Conservation (phyloP, 23 tunicate genomes). For the Corella eumyota region DNA sequence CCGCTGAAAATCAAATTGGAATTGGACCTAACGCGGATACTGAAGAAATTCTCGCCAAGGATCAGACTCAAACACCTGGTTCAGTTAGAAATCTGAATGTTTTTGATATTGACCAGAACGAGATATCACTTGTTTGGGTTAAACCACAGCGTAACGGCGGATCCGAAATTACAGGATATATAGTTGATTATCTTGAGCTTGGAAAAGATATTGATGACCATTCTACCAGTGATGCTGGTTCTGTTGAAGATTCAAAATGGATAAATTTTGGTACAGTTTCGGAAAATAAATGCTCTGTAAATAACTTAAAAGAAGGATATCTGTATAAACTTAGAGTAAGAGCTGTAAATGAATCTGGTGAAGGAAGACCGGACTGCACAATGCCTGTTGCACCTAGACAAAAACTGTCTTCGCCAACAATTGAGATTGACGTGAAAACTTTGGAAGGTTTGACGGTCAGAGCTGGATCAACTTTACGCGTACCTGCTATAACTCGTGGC, state of each 20-base stretch:
- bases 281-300: conserved; percentile 42
- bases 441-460: conserved; percentile 85
- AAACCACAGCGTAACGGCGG: conserved; percentile 91
- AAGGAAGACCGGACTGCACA: conserved; percentile 89
- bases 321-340: conserved; percentile 74
- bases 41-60: conserved; percentile 70
- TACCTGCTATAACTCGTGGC: conserved; percentile 69
- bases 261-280: conserved; percentile 22
- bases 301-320: conserved; percentile 51
- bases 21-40: conserved; percentile 47
- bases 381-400: conserved; percentile 73
- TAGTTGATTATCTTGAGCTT: conserved; percentile 54
- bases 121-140: conserved; percentile 51
- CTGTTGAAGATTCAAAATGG: conserved; percentile 30
- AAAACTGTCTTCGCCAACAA: conserved; percentile 62
- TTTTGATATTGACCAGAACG: conserved; percentile 53
- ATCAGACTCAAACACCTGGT: conserved; percentile 83
- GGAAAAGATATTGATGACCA: conserved; percentile 53
- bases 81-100: conserved; percentile 74
- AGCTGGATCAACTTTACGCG: conserved; percentile 67
- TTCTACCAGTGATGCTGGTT: conserved; percentile 37
- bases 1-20: conserved; percentile 90
- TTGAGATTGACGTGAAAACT: conserved; percentile 72
- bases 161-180: conserved; percentile 41
- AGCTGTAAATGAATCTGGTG: conserved; percentile 89